Base-by-base conservation (phyloP, 2,888 invertebrate genomes). In the Morinoia aosen region DNA sequence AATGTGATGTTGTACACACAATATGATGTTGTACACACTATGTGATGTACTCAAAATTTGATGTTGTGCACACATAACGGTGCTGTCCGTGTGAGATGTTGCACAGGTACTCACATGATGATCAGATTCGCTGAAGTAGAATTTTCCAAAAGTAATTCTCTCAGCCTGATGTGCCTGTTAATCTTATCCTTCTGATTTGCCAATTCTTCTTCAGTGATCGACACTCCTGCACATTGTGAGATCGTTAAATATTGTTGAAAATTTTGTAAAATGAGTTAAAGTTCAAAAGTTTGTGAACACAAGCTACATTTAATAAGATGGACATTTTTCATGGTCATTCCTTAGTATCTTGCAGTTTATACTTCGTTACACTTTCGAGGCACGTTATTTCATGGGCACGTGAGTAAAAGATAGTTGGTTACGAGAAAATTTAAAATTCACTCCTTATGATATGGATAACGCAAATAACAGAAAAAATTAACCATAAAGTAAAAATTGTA, bases 71-170 rank as follows among this genome's bases (percentile, higher is more conserved):
- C 48, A 48, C 48, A 48, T 4, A 4, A 48, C 5, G 48, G 5
- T 48, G 48, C 48, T 48, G 48, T n/a, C n/a, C n/a, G 19, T 61
- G 3, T 19, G 5, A 5, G 61, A 61, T 19, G 12, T 2, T 12
- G 0, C 61, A 1, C 61, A 19, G 61, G 76, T 56, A 97, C 98
- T 97, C 98, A 99, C 98, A 99, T 99, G 96, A 99, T 99, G 96
- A 99, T 98, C 96, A 99, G 98, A n/a, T 98, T 98, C 0, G 99
- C 98, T 96, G 98, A 98, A 96, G 97, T 98, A 0, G 99, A 99
- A 97, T 99, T 98, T 97, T 98, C 98, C 76, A 98, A 97, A 95
- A 99, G 98, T 95, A 99, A 98, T 97, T 99, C 99, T 95, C 99
- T 98, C 95, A 99, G 98, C 90, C 99, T 98, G 97, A 99, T 98